These are phyloP conservation scores for Furcifer pardalis DNA, from an alignment of 2,797 vertebrate species.

Conservation along the genomic window DNA sequence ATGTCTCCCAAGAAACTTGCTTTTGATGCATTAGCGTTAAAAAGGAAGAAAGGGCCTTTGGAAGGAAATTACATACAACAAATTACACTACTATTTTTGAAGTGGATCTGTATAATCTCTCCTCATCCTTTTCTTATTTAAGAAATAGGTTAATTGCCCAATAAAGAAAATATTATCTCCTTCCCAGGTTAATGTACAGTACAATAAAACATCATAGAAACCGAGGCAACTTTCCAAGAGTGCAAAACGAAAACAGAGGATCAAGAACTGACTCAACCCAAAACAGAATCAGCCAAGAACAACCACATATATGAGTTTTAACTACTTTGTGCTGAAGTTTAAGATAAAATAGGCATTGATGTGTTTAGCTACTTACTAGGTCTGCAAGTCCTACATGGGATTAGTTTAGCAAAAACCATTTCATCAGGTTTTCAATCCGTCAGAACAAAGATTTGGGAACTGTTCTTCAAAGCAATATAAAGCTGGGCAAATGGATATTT, in stretches of 20 bases:
- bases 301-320: background rate
- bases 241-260: background rate
- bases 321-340: background rate
- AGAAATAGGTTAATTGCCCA: background rate
- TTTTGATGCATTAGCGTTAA: constrained; percentile 63
- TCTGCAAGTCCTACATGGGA: constrained; percentile 8
- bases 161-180: background rate
- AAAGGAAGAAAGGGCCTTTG: constrained; percentile 38
- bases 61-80: constrained; percentile 18
- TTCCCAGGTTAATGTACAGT: background rate
- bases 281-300: background rate
- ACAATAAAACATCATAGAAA: background rate
- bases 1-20: constrained; percentile 61
- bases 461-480: constrained; percentile 2
- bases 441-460: constrained; percentile 16
- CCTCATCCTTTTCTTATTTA: background rate
- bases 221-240: background rate
- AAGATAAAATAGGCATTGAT: constrained; percentile 32
- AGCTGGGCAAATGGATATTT: background rate
- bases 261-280: background rate
- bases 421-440: constrained; percentile 17
- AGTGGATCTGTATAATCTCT: background rate
- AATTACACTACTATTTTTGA: constrained; percentile 42
- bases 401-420: constrained; percentile 33
- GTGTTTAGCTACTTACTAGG: background rate